A percentile compares a stretch with the other conserved stretches of the same genome.
Evolutionary conservation across 2,797 vertebrate genomes (phyloP).

Genomic region (Hyperoplus immaculatus): DNA sequence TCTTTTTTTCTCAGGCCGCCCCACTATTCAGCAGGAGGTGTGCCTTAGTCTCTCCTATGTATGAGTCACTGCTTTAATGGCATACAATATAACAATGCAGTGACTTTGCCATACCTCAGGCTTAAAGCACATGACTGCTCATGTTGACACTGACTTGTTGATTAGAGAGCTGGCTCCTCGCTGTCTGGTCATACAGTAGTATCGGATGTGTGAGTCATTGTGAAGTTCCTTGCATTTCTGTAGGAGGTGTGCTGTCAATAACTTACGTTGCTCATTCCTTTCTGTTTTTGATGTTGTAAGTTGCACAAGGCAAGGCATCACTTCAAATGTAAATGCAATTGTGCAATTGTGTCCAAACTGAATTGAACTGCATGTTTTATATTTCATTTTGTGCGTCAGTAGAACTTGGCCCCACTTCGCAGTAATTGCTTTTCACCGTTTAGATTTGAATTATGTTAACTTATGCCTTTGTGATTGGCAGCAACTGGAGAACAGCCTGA

Average conservation of each 20-base stretch:
- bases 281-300: background rate
- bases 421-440: conserved; percentile 19
- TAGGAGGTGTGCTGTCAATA: conserved; percentile 32
- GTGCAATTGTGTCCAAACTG: background rate
- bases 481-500: conserved; percentile 95
- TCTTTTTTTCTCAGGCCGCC: no score
- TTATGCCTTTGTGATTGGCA: conserved; percentile 60
- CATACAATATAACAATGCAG: background rate
- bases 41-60: background rate
- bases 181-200: conserved; percentile 32
- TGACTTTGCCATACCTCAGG: background rate
- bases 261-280: conserved; percentile 21
- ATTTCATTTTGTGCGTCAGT: background rate
- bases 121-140: background rate
- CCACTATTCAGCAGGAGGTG: background rate
- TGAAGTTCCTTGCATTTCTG: conserved; percentile 21
- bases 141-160: conserved; percentile 11
- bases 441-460: conserved; percentile 22
- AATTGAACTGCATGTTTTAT: background rate
- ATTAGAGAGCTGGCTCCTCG: conserved; percentile 15
- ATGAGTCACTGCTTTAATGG: background rate
- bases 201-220: conserved; percentile 53
- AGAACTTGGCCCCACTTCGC: background rate
- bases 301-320: background rate
- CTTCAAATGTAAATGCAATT: background rate